phyloP scores from a whole-genome alignment of 2,888 invertebrate genomes.

The Eilema griseolum region DNA sequence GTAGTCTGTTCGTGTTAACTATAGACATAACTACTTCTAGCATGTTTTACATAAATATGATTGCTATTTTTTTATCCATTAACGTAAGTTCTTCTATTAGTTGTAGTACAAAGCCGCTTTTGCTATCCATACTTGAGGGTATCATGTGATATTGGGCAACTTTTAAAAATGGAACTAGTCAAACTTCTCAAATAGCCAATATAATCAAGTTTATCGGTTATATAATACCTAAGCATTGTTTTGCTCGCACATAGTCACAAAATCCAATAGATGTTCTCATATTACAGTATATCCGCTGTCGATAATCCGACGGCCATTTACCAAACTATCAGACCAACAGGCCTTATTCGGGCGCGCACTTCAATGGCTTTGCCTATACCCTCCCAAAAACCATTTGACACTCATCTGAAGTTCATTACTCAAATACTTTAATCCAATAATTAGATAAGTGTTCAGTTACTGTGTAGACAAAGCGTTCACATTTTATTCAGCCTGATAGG shows the following conservation, averaged over 20 bases:
- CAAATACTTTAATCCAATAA: slow-evolving; percentile 78
- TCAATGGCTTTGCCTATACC: slow-evolving; percentile 81
- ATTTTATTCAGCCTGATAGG: slow-evolving; percentile 16
- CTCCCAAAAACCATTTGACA: slow-evolving; percentile 80
- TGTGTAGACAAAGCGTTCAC: slow-evolving; percentile 56
- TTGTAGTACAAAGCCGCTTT: not conserved
- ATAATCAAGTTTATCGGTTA: slow-evolving; percentile 27
- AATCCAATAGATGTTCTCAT: slow-evolving; percentile 75
- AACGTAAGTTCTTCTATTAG: not conserved
- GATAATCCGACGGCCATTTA: slow-evolving; percentile 74
- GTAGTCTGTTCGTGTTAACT: not conserved
- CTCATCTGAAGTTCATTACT: slow-evolving; percentile 81
- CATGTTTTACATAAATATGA: not conserved
- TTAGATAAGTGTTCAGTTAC: slow-evolving; percentile 73
- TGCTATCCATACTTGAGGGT: not conserved
- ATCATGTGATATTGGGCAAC: not conserved
- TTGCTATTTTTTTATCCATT: not conserved
- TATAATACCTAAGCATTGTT: slow-evolving; percentile 53
- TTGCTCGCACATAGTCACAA: slow-evolving; percentile 69
- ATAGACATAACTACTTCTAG: not conserved
- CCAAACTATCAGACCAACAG: slow-evolving; percentile 68
- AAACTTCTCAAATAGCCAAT: slow-evolving; percentile 13
- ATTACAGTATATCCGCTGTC: slow-evolving; percentile 79
- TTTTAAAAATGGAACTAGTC: not conserved
- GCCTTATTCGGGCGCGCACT: slow-evolving; percentile 83